These are phyloP conservation scores for Patella ulyssiponensis DNA, from an alignment of 2,888 invertebrate species.

Conservation along the genomic window DNA sequence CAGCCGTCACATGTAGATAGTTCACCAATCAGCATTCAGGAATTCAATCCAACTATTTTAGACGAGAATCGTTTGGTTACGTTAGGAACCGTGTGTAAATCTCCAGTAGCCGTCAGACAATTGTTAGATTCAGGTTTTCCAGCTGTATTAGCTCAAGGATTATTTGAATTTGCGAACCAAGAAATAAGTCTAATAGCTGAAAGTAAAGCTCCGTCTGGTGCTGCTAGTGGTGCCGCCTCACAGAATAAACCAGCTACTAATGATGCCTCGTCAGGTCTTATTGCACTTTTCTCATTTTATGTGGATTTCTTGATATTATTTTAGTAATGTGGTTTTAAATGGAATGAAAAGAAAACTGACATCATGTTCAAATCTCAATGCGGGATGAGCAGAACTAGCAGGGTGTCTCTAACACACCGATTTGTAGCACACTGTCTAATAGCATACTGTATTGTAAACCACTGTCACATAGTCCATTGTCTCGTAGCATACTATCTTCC, in stretches of 20 bases:
- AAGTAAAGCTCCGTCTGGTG: neutral
- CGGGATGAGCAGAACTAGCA: too few species aligned
- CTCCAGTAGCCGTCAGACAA: slow-evolving; percentile 82
- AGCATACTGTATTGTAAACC: too few species aligned
- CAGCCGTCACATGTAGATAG: slow-evolving; percentile 35
- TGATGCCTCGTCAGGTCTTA: too few species aligned
- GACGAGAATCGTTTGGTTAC: slow-evolving; percentile 79
- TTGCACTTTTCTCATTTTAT: too few species aligned
- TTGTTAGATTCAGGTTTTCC: slow-evolving; percentile 84
- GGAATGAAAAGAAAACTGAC: too few species aligned
- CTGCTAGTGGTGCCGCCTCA: neutral
- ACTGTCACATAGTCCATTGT: too few species aligned
- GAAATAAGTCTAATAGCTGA: slow-evolving; percentile 46
- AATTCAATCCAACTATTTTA: slow-evolving; percentile 59
- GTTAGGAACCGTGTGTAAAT: slow-evolving; percentile 85
- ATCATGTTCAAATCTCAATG: too few species aligned
- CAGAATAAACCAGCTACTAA: neutral
- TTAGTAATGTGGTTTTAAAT: too few species aligned
- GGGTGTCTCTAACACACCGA: too few species aligned
- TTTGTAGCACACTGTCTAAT: too few species aligned
- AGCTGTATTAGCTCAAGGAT: slow-evolving; percentile 65
- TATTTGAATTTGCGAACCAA: slow-evolving; percentile 68
- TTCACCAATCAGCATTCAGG: slow-evolving; percentile 48
- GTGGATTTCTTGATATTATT: too few species aligned
- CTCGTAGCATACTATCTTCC: too few species aligned